phyloP scores from a whole-genome alignment of 2,797 vertebrate genomes.

The Sebastes diploproa region DNA sequence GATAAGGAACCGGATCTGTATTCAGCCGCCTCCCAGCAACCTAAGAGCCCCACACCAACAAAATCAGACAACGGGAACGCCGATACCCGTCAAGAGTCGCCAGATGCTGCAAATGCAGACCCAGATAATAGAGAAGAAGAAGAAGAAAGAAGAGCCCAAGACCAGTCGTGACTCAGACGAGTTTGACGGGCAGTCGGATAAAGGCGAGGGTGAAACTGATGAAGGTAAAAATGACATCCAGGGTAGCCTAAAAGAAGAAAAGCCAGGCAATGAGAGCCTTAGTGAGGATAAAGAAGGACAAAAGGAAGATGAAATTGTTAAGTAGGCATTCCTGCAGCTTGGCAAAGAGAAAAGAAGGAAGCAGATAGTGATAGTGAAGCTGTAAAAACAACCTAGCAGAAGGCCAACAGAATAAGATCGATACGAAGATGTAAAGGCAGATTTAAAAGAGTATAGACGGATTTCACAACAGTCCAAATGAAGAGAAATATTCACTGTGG shows the following conservation, averaged over 20 bases:
- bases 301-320: background rate
- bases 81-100: rapidly evolving
- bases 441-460: background rate
- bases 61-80: background rate
- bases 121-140: background rate
- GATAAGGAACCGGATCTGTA: background rate
- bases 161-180: background rate
- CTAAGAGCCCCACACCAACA: background rate
- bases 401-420: background rate
- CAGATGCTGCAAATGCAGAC: background rate
- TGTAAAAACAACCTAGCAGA: background rate
- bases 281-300: background rate
- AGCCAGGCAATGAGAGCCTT: background rate
- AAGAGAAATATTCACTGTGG: background rate
- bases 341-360: background rate
- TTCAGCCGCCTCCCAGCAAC: background rate
- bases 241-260: background rate
- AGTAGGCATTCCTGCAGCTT: background rate
- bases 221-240: background rate
- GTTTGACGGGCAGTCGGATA: background rate
- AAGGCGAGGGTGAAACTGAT: background rate
- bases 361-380: background rate
- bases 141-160: background rate
- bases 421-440: background rate
- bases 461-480: background rate